Conservation (phyloP, 2,797 vertebrate genomes). For the Thalassophryne amazonica region DNA sequence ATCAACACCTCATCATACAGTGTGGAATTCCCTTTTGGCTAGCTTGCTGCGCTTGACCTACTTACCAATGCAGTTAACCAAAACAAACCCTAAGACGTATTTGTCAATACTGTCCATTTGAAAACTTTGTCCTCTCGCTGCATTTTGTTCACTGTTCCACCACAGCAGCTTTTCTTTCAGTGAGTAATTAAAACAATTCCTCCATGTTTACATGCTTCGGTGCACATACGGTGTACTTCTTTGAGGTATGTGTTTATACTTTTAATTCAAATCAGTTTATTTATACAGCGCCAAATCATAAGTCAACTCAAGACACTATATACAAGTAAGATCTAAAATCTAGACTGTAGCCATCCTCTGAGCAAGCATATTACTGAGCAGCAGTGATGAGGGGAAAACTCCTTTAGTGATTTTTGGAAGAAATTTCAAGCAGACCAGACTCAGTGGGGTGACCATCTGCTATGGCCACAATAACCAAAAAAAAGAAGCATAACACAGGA, state of each 20-base stretch:
- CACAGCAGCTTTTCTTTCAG: neutral
- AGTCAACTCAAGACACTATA: too few species aligned
- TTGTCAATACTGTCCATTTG: neutral
- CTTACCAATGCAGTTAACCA: neutral
- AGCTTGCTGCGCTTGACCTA: neutral
- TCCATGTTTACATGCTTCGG: neutral
- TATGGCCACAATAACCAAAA: too few species aligned
- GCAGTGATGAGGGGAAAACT: too few species aligned
- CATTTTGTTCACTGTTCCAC: neutral
- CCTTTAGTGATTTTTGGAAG: too few species aligned
- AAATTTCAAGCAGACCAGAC: too few species aligned
- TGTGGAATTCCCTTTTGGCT: constrained; percentile 12
- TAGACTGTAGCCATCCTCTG: too few species aligned
- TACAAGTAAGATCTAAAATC: too few species aligned
- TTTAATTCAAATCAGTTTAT: too few species aligned
- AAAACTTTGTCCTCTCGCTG: neutral
- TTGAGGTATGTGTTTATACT: neutral
- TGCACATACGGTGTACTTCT: neutral
- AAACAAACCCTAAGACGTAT: neutral
- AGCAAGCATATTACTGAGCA: too few species aligned
- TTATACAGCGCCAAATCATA: too few species aligned
- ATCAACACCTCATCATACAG: neutral
- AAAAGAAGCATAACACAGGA: too few species aligned
- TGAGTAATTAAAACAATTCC: neutral
- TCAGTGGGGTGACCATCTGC: too few species aligned